phyloP scores from a whole-genome alignment of 2,113 vertebrate species.

The Ictalurus punctatus region DNA sequence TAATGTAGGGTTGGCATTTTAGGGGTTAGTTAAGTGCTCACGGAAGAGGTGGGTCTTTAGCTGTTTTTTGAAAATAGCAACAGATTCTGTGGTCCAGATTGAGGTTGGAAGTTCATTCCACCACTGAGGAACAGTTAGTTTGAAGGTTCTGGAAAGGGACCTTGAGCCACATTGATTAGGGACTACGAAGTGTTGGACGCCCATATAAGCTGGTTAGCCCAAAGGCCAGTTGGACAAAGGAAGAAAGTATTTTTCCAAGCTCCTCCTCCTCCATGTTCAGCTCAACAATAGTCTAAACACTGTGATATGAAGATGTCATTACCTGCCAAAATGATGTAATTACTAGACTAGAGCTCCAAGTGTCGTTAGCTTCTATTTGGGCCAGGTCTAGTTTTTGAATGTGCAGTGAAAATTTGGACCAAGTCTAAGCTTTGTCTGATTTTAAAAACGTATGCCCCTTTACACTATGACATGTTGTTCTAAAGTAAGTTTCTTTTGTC shows the following conservation, averaged over 20 bases:
- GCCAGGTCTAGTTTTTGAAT: background rate
- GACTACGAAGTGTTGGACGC: no score
- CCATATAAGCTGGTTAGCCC: background rate
- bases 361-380: background rate
- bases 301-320: background rate
- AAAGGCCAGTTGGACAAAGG: background rate
- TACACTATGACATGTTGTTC: background rate
- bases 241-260: background rate
- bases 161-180: no score
- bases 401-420: background rate
- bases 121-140: no score
- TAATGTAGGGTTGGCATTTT: no score
- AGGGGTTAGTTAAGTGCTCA: no score
- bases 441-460: background rate
- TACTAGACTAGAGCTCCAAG: background rate
- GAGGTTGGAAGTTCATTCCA: no score
- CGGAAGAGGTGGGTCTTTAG: no score
- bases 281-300: background rate
- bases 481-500: slow-evolving; percentile 13
- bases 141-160: no score
- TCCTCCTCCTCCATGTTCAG: background rate
- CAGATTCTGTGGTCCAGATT: no score
- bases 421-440: background rate
- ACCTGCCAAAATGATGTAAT: background rate
- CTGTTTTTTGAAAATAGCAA: no score